Evolutionary conservation across 2,888 invertebrate genomes (phyloP), one percentile per base, ranked within the genome.

Genomic region (Doris montereyensis): DNA sequence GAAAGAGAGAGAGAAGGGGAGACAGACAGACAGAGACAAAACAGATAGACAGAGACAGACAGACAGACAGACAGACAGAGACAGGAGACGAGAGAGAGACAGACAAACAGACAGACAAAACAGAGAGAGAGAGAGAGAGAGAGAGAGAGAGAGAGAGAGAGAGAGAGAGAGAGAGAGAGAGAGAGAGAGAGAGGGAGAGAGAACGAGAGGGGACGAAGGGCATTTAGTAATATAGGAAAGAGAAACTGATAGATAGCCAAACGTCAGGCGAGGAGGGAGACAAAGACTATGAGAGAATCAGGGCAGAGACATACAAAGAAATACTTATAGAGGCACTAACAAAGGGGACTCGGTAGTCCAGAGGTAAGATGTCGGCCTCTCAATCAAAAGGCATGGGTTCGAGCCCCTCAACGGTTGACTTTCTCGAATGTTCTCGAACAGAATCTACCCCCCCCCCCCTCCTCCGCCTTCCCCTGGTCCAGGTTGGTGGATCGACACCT

Each of bases 41-140:
- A 32, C 24, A n/a, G 21, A 24, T 35, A 74, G 3, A 74, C 10
- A 74, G 17, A 74, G 60, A 58, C 74, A 74, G 28, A 30, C 32
- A 74, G 28, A 58, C 24, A 74, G n/a, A 60, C 0, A 62, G 60
- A 74, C n/a, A 74, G 57, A 74, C 57, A 57, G 57, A 74, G 58
- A 74, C 4, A 35, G 1, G 52, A 3, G 26, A 32, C n/a, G 35
- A 72, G 41, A 72, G 5, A 34, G 21, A 41, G 5, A 72, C 8
- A 34, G 17, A 57, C n/a, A 58, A 26, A 73, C 34, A 73, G 28
- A 73, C 73, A 73, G 10, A 73, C 73, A 75, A 30, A 30, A 32
- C 5, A 24, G 5, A 13, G 3, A 41, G 57, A 73, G 3, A 73
- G 24, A 73, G 4, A 73, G 24, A 73, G 2, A 73, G 57, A 73